A percentile compares a stretch with the other conserved stretches of the same genome.
Conservation (phyloP, 2,113 vertebrate species). For the Phylloscopus whistleri region DNA sequence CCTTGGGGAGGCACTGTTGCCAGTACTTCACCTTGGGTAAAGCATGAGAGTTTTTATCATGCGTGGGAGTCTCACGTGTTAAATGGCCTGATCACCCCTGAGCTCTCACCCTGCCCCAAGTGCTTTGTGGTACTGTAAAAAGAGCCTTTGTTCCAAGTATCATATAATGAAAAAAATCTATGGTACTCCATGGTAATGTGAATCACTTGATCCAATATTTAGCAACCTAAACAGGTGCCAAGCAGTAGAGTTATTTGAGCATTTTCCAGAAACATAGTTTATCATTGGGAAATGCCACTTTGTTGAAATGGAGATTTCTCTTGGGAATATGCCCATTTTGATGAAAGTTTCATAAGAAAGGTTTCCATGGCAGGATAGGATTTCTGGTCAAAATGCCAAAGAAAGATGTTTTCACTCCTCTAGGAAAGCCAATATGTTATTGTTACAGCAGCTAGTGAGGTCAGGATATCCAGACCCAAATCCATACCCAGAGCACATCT, state of each 20-base stretch:
- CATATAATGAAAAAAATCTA: not conserved
- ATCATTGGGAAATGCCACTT: slow-evolving; percentile 2
- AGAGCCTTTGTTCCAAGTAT: not conserved
- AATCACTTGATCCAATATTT: slow-evolving; percentile 30
- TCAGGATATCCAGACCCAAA: not conserved
- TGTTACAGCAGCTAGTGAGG: not conserved
- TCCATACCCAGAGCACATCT: not conserved
- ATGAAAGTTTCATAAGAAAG: slow-evolving; percentile 26
- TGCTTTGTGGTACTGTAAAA: not conserved
- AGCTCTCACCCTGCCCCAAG: not conserved
- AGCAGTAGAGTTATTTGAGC: not conserved
- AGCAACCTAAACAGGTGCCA: slow-evolving; percentile 20
- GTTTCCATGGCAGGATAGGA: not conserved
- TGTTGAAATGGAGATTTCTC: slow-evolving; percentile 10
- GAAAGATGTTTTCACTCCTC: not conserved
- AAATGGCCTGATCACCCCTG: not conserved
- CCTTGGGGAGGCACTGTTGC: not conserved
- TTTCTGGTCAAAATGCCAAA: slow-evolving; percentile 23
- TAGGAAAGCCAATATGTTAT: not conserved
- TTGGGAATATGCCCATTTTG: not conserved
- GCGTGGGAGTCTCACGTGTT: not conserved
- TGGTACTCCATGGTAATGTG: not conserved
- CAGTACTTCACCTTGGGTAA: not conserved
- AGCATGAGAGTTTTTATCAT: not conserved
- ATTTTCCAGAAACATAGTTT: slow-evolving; percentile 36